phyloP scores from a whole-genome alignment of 2,888 invertebrate genomes.

The Nemoura dubitans region DNA sequence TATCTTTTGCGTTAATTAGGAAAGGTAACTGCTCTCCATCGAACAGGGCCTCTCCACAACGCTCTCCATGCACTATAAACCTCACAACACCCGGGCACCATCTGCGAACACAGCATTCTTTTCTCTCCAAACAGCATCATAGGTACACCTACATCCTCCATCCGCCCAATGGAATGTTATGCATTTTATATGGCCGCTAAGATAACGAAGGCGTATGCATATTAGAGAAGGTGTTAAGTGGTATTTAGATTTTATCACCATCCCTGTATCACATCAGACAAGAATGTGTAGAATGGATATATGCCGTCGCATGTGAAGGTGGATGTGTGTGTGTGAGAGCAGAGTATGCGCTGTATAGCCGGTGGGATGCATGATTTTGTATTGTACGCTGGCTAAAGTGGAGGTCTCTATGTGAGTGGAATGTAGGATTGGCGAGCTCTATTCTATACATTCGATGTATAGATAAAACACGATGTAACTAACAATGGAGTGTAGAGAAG shows the following conservation, averaged over 20 bases:
- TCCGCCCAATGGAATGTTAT: not conserved
- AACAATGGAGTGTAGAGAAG: constrained; percentile 30
- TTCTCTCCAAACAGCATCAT: constrained; percentile 7
- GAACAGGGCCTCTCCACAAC: not conserved
- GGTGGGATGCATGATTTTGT: not conserved
- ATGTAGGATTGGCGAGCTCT: not conserved
- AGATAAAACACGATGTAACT: constrained; percentile 39
- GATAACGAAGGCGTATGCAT: constrained; percentile 28
- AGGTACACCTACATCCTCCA: not conserved
- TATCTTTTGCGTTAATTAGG: not conserved
- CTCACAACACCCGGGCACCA: not conserved
- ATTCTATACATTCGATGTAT: constrained; percentile 19
- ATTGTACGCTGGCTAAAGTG: not conserved
- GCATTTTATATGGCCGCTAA: constrained; percentile 7
- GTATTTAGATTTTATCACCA: constrained; percentile 32
- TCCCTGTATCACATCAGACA: not conserved
- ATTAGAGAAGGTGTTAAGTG: constrained; percentile 30
- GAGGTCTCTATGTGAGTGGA: not conserved
- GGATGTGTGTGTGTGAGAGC: not conserved
- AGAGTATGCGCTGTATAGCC: not conserved
- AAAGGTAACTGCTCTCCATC: constrained; percentile 15
- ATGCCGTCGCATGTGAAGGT: not conserved
- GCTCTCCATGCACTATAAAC: not conserved
- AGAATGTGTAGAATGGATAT: not conserved
- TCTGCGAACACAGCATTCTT: not conserved